Base-by-base conservation (phyloP, 1,140 invertebrate species). In the Bombus sibiricus region DNA sequence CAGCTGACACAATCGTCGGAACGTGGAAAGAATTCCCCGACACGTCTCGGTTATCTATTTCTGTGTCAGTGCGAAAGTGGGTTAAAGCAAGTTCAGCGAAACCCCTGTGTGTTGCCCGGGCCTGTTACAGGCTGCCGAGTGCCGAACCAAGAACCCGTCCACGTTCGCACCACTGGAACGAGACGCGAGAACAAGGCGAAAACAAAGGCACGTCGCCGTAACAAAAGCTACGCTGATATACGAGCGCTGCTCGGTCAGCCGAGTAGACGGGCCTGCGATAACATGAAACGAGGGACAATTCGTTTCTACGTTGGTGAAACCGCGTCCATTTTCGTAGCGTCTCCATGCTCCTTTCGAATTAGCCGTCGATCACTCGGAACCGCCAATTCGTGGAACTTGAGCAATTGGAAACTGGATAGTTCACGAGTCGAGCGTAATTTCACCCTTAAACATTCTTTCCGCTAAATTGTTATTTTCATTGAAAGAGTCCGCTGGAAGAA, bases 211-310 rank as follows among this genome's bases (percentile, higher is more conserved):
- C 87, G 91, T 90, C 87, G 87, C 47, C 74, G 87, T 90, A 92
- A 92, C 88, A 92, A 92, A 92, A 92, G 91, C 88, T 81, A 80
- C 71, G 84, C 82, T 92, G 91, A 92, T 92, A 92, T 92, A 92
- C 88, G 90, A 92, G 88, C 83, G 77, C 69, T 68, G 72, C 78
- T 87, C 76, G 74, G 76, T 72, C 89, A 78, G 75, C 72, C 76
- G 78, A 89, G 75, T 66, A 69, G 78, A 66, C 78, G 69, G 81
- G 28, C 59, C 47, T 59, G 90, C 85, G 88, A 90, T 91, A 91
- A 90, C 75, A 75, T 64, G 84, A 64, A 72, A 83, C 71, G 68
- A 84, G 81, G 88, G 90, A 91, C 89, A 90, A 91, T 92, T 87
- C 86, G 88, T 91, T 92, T 90, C 86, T 90, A 74, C 77, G 85